A percentile compares a stretch with the other conserved stretches of the same genome.
phyloP scores from a whole-genome alignment of 92 coral and sea anemone genomes.

The Pocillopora grandis region DNA sequence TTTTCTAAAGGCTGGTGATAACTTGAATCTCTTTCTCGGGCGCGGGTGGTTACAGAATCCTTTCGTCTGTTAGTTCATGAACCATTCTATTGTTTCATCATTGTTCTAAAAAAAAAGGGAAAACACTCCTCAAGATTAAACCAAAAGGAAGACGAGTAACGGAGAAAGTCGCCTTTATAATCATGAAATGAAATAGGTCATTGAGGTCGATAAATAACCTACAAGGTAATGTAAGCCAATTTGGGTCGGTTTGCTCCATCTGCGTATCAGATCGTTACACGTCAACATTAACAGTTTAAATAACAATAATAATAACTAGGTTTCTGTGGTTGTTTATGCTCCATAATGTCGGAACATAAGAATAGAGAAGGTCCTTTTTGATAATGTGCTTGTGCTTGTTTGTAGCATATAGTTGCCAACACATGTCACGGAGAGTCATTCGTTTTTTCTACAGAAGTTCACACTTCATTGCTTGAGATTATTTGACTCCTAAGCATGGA shows the following conservation, averaged over 20 bases:
- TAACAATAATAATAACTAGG: neutral
- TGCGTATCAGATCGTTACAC: neutral
- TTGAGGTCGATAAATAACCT: neutral
- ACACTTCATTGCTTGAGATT: too few species aligned
- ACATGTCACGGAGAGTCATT: too few species aligned
- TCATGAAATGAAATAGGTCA: neutral
- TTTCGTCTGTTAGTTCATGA: neutral
- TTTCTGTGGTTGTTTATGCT: neutral
- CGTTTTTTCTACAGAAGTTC: too few species aligned
- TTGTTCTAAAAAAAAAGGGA: neutral
- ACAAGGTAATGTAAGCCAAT: constrained; percentile 1
- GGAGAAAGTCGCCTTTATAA: neutral
- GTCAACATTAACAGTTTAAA: neutral
- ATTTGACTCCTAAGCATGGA: too few species aligned
- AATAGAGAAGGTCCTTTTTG: neutral
- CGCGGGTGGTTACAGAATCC: neutral
- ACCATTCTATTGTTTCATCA: neutral
- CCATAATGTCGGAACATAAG: neutral
- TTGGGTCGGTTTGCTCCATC: neutral
- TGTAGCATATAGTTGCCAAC: too few species aligned
- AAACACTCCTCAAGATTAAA: neutral
- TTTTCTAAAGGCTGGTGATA: neutral
- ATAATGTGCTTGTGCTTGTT: too few species aligned
- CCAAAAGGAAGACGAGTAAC: neutral
- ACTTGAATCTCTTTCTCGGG: neutral